These are phyloP conservation scores for Pygmarrhopalites habei DNA, from an alignment of 1,140 invertebrate species.

Conservation along the genomic window DNA sequence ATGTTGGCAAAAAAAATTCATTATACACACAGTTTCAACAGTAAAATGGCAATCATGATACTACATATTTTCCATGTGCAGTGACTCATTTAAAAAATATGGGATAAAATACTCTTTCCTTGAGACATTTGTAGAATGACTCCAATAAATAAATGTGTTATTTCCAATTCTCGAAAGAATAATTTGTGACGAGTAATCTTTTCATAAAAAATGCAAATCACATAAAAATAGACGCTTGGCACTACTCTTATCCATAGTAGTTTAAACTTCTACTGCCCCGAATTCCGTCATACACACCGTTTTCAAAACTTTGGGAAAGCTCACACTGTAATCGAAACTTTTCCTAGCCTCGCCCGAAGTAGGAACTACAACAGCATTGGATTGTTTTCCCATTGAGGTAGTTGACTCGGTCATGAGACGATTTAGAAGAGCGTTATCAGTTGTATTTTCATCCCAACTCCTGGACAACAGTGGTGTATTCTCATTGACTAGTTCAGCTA, in stretches of 20 bases:
- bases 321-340: conserved; percentile 13
- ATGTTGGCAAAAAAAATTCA: too few species aligned
- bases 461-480: conserved; percentile 23
- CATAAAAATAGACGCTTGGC: not conserved
- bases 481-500: conserved; percentile 17
- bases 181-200: too few species aligned
- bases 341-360: not conserved
- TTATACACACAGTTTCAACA: too few species aligned
- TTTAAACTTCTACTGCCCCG: conserved; percentile 38
- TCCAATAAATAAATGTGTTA: not conserved
- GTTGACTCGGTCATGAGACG: not conserved
- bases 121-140: too few species aligned
- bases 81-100: too few species aligned
- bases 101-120: too few species aligned
- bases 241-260: not conserved
- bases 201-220: too few species aligned
- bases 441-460: conserved; percentile 10
- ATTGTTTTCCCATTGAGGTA: not conserved
- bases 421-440: not conserved
- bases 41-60: too few species aligned
- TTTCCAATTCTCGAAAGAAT: too few species aligned
- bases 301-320: conserved; percentile 36
- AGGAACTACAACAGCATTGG: not conserved
- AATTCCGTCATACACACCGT: conserved; percentile 29
- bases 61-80: too few species aligned